phyloP scores from a whole-genome alignment of 2,113 vertebrate species.

The Tichodroma muraria region DNA sequence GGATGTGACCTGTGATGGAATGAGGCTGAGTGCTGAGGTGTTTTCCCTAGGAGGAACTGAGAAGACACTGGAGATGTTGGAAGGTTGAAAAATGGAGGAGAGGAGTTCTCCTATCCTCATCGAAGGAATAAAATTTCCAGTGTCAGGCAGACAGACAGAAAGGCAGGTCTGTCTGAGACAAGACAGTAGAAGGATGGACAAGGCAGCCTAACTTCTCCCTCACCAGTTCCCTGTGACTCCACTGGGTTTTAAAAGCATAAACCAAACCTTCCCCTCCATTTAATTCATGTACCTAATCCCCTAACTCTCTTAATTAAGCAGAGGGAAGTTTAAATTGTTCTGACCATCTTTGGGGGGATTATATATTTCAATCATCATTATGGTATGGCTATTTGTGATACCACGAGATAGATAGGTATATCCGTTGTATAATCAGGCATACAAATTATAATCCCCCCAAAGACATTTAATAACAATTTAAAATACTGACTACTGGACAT shows the following conservation, averaged over 20 bases:
- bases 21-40: background rate
- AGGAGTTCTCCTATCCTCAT: background rate
- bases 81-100: background rate
- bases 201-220: background rate
- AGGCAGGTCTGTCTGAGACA: background rate
- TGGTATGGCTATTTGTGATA: constrained; percentile 72
- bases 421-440: constrained; percentile 71
- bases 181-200: background rate
- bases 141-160: background rate
- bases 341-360: constrained; percentile 78
- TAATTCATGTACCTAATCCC: constrained; percentile 63
- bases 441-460: constrained; percentile 72
- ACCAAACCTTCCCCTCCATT: constrained; percentile 27
- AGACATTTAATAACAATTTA: constrained; percentile 70
- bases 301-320: constrained; percentile 70
- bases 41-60: background rate
- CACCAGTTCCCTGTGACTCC: background rate
- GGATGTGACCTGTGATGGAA: background rate
- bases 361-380: constrained; percentile 77
- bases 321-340: constrained; percentile 73
- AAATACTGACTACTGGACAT: constrained; percentile 50
- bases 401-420: constrained; percentile 60
- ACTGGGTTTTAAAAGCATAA: constrained; percentile 31
- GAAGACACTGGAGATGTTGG: background rate
- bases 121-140: background rate